A percentile compares a stretch with the other conserved stretches of the same genome.
These are phyloP conservation scores for Gnatocerus cornutus DNA, from an alignment of 2,888 invertebrate genomes.

Conservation along the genomic window DNA sequence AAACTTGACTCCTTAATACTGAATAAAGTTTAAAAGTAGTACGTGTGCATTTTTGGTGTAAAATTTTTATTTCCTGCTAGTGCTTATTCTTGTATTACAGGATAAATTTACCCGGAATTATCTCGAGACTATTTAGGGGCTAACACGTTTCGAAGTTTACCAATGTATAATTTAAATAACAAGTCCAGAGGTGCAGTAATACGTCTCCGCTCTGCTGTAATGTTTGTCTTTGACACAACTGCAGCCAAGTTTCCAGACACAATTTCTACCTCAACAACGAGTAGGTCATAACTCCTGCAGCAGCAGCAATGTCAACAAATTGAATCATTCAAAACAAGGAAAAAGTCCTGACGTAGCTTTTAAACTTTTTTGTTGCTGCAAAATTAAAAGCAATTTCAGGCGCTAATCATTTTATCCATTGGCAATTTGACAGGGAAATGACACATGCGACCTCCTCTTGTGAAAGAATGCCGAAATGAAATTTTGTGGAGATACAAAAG, in stretches of 20 bases:
- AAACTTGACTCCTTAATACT: too few species aligned
- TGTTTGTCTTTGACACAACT: slow-evolving; percentile 7
- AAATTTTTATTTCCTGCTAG: too few species aligned
- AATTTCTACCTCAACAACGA: neutral
- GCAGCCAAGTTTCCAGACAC: neutral
- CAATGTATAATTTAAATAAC: slow-evolving; percentile 12
- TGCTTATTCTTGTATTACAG: neutral
- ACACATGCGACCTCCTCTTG: slow-evolving; percentile 5
- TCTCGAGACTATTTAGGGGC: neutral
- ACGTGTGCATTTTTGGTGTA: too few species aligned
- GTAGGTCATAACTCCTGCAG: too few species aligned
- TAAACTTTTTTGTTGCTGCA: neutral
- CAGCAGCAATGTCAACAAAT: too few species aligned
- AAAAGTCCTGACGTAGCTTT: too few species aligned
- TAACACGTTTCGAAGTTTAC: neutral
- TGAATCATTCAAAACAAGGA: too few species aligned
- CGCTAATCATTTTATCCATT: slow-evolving; percentile 12
- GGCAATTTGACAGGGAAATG: slow-evolving; percentile 31
- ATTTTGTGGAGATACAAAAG: slow-evolving; percentile 27
- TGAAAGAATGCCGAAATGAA: slow-evolving; percentile 32
- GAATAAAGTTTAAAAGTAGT: too few species aligned
- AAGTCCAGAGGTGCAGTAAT: neutral
- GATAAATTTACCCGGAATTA: neutral
- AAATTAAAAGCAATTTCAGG: slow-evolving; percentile 14
- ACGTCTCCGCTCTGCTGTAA: neutral